Evolutionary conservation across 2,888 invertebrate species (phyloP), one percentile per base, ranked within the genome.

Genomic region (Oscheius sp.): DNA sequence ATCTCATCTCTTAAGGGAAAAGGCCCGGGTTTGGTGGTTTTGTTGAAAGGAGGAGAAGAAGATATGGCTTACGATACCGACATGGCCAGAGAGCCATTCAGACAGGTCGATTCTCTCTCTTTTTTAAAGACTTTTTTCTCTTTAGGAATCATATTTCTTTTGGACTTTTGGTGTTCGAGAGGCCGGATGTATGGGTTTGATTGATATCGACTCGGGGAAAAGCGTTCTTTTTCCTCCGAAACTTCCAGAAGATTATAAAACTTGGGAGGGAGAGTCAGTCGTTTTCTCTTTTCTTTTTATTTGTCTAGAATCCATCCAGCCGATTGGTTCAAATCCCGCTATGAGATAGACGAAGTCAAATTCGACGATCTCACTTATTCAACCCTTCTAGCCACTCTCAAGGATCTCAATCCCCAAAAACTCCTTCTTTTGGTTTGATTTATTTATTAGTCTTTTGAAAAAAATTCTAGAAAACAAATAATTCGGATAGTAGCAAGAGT

Each of bases 151-250:
- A 0, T 98, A 92, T 87, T 98, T 98, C 86, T 95, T 93, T 87
- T 98, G 97, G 93, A 87, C 92, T 3, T 95, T 96, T 88, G 97
- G 96, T 12, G 95, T 94, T 0, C 90, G 92, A 75, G 97, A 97
- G 86, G 93, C 95, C 0, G 94, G 92, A 61, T 96, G 92, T 86
- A 95, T 91, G 87, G 96, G 95, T 50, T 92, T 92, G 1, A 78
- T 85, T 29, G 82, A 83, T 58, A 73, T 86, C 20, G 69, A 70
- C 31, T 72, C 76, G 17, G 82, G 92, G 0, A 90, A 90, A 33
- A 88, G 92, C 0, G 89, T 91, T 65, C 88, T 98, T 23, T 96
- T 97, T 89, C 91, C 95, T 15, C 96, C 95, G 0, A 90, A 91
- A 61, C 89, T 95, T 8, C 93, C 93, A 0, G 91, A 91, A 3